Evolutionary conservation across 2,113 vertebrate genomes (phyloP).

Genomic region (Brachyistius frenatus): DNA sequence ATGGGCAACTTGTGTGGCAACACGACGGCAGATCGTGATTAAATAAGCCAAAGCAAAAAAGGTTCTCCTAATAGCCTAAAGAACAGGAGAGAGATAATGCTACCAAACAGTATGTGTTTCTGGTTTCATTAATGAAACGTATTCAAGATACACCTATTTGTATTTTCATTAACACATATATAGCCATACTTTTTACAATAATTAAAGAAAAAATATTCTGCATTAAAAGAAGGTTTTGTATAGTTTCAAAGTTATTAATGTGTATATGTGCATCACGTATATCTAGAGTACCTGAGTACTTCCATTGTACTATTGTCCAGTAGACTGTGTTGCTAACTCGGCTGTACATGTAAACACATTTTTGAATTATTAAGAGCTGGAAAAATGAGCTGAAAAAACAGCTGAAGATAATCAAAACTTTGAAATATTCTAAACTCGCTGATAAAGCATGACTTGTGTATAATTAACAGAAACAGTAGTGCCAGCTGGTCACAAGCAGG

Average conservation of each 20-base stretch:
- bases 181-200: background rate
- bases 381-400: constrained; percentile 1
- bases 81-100: background rate
- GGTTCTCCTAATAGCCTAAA: background rate
- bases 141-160: background rate
- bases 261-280: background rate
- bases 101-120: constrained; percentile 5
- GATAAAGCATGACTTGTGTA: constrained; percentile 35
- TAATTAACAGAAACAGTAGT: constrained; percentile 31
- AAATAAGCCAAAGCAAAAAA: constrained; percentile 9
- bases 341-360: constrained; percentile 10
- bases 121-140: background rate
- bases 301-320: background rate
- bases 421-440: constrained; percentile 7
- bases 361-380: constrained; percentile 26
- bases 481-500: constrained; percentile 44
- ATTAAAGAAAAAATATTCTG: background rate
- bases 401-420: constrained; percentile 35
- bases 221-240: background rate
- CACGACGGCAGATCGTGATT: background rate
- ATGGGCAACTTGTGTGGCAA: constrained; percentile 9
- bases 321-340: background rate
- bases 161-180: background rate
- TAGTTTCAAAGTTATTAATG: background rate
- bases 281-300: background rate